Conservation (phyloP, 2,113 vertebrate species). For the Corynorhinus townsendii region DNA sequence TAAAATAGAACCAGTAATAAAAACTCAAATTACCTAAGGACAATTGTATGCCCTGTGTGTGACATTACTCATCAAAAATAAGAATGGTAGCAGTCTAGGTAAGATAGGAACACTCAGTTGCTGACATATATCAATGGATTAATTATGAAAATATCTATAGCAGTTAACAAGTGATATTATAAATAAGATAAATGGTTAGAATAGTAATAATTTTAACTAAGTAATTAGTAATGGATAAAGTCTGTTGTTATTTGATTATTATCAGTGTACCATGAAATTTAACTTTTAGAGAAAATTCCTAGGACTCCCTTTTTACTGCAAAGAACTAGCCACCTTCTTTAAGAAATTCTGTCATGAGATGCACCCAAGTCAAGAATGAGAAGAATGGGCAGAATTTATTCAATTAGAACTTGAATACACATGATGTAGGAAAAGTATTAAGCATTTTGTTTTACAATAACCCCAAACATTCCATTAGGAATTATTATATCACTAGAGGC, state of each 20-base stretch:
- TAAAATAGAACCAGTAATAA: not conserved
- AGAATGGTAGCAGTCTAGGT: not conserved
- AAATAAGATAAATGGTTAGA: not conserved
- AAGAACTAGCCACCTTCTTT: not conserved
- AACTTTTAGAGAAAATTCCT: not conserved
- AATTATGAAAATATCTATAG: not conserved
- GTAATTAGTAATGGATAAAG: not conserved
- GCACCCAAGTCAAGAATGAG: not conserved
- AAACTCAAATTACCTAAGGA: not conserved
- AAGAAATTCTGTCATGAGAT: not conserved
- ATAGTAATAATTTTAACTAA: not conserved
- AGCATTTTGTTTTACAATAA: not conserved
- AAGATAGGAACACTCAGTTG: not conserved
- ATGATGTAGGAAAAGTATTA: not conserved
- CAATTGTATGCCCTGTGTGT: not conserved
- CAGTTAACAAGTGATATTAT: not conserved
- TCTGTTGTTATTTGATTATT: not conserved
- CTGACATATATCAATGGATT: not conserved
- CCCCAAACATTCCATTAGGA: not conserved
- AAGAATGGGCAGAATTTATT: not conserved
- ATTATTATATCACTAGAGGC: not conserved
- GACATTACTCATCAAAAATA: not conserved
- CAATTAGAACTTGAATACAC: not conserved
- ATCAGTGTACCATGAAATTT: not conserved
- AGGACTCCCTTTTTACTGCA: not conserved